Percentiles rank a stretch among this genome's conserved stretches.
Evolutionary conservation across 2,113 vertebrate species (phyloP).

Genomic region (Gadus chalcogrammus): DNA sequence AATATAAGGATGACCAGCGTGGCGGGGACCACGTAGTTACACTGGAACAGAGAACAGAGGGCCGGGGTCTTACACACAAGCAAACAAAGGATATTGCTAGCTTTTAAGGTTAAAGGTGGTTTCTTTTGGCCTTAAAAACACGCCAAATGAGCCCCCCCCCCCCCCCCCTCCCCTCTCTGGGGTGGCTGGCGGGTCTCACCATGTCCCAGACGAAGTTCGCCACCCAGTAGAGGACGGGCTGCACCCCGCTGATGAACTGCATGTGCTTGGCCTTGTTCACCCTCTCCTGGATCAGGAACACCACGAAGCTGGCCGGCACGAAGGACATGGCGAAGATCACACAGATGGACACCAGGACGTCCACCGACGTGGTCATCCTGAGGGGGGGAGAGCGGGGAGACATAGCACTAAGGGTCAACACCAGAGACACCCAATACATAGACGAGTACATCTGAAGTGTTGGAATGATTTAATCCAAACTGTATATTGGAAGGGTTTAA

Average conservation of each 20-base stretch:
- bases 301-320: constrained; percentile 90
- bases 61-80: too few relatives aligned
- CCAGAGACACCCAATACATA: too few relatives aligned
- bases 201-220: constrained; percentile 99
- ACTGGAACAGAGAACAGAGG: constrained; percentile 65
- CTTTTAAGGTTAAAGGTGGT: too few relatives aligned
- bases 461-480: too few relatives aligned
- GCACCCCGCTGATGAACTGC: constrained; percentile 97
- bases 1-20: constrained; percentile 95
- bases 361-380: constrained; percentile 98
- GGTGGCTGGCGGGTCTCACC: constrained; percentile 73
- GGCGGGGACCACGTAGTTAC: constrained; percentile 95
- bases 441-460: too few relatives aligned
- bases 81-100: too few relatives aligned
- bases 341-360: constrained; percentile 92
- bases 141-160: too few relatives aligned
- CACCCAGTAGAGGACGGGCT: constrained; percentile 94
- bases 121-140: too few relatives aligned
- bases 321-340: constrained; percentile 96
- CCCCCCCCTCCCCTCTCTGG: too few relatives aligned
- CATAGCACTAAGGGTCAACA: too few relatives aligned
- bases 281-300: constrained; percentile 96
- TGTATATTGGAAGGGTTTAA: too few relatives aligned
- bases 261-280: constrained; percentile 97
- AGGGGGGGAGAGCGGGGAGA: not conserved